Evolutionary conservation across 30 jellyfish, hydroid and myxozoan species (phyloP), one percentile per base, ranked within the genome.

Genomic region (Pseudorhiza aurosa): DNA sequence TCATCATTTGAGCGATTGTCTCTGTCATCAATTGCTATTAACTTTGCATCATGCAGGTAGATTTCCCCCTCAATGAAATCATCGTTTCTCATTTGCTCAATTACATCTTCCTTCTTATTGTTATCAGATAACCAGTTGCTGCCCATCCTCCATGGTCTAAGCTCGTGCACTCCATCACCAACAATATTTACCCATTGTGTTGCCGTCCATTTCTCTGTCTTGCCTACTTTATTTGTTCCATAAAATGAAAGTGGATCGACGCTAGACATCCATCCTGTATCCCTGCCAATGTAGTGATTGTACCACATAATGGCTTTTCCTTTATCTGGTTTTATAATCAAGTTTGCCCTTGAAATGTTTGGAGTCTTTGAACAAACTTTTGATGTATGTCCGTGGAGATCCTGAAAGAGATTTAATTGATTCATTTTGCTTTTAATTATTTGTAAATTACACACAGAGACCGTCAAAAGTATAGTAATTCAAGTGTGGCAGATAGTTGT

Each of bases 251-350:
- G 19, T 0, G 89, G 87, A 57, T 94, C 96, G 46, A 87, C 60
- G 12, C 69, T 65, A 4, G 95, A 90, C 80, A 94, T 42, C 99
- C 97, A 87, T 7, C 99, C 99, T 7, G 97, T 87, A 53, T 56
- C 83, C 8, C 94, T 65, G n/a, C 89, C 94, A 0, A 87, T 51
- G 30, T 58, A 60, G 44, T 94, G 99, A 70, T 94, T 94, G 87
- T 94, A 94, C 96, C 96, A 94, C 85, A 94, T 29, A 8, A 94
- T 58, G 9, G 99, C 99, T 44, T 82, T 87, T n/a, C 99, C 99
- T 76, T 58, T 85, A 47, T 94, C 85, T 11, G 99, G 99, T 50
- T 82, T 81, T 22, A 94, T 83, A 12, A 59, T 83, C 58, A 93
- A 59, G 60, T 86, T 93, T 7, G 88, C 51, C 21, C 24, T 5